Percentiles rank a stretch among this genome's conserved stretches.
These are phyloP conservation scores for Chrysaora quinquecirrha DNA, from an alignment of 30 jellyfish, hydroid and myxozoan species.

Conservation along the genomic window DNA sequence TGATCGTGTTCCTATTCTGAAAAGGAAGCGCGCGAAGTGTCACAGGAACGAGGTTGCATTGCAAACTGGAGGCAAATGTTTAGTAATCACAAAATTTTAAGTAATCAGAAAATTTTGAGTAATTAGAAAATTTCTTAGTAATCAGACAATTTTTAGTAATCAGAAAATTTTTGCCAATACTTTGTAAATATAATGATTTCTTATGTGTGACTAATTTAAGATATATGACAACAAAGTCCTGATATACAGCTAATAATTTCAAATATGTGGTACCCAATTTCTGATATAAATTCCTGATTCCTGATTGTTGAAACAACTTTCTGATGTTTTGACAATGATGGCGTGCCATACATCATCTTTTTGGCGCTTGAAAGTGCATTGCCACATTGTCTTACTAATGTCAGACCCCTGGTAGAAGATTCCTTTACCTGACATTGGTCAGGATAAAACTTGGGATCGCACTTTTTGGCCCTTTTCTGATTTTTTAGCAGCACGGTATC, in stretches of 20 bases:
- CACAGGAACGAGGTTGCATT: neutral
- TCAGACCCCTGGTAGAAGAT: conserved; percentile 24
- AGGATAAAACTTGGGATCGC: conserved; percentile 48
- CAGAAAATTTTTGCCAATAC: too few relatives aligned
- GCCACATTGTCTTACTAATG: conserved; percentile 30
- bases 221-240: conserved; percentile 1
- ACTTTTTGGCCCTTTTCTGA: conserved; percentile 33
- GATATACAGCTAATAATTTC: conserved; percentile 25
- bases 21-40: neutral
- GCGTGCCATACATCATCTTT: conserved; percentile 62
- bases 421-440: conserved; percentile 24
- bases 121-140: neutral
- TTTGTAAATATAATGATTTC: too few relatives aligned
- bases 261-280: conserved; percentile 16
- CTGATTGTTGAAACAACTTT: conserved; percentile 38
- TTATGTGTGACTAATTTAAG: neutral
- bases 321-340: conserved; percentile 54
- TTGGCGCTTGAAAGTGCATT: conserved; percentile 31
- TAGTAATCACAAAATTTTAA: conserved; percentile 17
- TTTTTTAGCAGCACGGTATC: conserved; percentile 29
- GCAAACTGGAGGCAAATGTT: conserved; percentile 9
- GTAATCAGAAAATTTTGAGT: conserved; percentile 1
- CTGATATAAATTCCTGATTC: conserved; percentile 28
- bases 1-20: too few relatives aligned
- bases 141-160: neutral